These are phyloP conservation scores for Aphelocoma coerulescens DNA, from an alignment of 2,113 vertebrate genomes.

Conservation along the genomic window DNA sequence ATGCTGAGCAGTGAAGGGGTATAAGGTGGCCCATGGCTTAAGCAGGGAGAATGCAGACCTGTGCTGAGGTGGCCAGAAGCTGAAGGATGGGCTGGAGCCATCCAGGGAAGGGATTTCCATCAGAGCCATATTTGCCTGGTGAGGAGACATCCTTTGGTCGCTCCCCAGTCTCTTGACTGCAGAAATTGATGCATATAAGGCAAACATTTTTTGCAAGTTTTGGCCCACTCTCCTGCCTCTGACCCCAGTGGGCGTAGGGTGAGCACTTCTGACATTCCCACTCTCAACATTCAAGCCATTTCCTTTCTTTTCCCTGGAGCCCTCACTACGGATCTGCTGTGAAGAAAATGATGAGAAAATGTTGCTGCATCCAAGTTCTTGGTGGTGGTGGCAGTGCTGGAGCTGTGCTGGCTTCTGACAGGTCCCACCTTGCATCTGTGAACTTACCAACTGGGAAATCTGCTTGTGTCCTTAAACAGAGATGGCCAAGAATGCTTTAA, in stretches of 20 bases:
- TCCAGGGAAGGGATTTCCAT: not conserved
- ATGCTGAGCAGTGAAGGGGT: accelerated
- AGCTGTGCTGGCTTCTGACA: not conserved
- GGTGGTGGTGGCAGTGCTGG: not conserved
- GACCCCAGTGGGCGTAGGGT: conserved; percentile 34
- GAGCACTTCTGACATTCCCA: conserved; percentile 17
- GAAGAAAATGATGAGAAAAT: conserved; percentile 43
- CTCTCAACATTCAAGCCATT: conserved; percentile 8
- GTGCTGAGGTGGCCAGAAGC: not conserved
- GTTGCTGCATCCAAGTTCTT: not conserved
- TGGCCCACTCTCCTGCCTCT: conserved; percentile 3
- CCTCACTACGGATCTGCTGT: not conserved
- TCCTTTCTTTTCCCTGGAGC: conserved; percentile 55
- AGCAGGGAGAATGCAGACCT: not conserved
- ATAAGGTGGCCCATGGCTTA: accelerated
- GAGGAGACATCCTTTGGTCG: not conserved
- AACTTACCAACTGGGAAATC: not conserved
- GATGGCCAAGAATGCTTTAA: not conserved
- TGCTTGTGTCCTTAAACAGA: not conserved
- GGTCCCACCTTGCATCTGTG: not conserved
- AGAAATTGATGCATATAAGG: conserved; percentile 19
- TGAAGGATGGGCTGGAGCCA: not conserved
- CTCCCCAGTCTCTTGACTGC: not conserved
- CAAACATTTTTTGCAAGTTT: not conserved
- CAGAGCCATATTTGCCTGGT: not conserved